Evolutionary conservation across 2,797 vertebrate genomes (phyloP), one percentile per base, ranked within the genome.

Genomic region (Acanthornis magna): DNA sequence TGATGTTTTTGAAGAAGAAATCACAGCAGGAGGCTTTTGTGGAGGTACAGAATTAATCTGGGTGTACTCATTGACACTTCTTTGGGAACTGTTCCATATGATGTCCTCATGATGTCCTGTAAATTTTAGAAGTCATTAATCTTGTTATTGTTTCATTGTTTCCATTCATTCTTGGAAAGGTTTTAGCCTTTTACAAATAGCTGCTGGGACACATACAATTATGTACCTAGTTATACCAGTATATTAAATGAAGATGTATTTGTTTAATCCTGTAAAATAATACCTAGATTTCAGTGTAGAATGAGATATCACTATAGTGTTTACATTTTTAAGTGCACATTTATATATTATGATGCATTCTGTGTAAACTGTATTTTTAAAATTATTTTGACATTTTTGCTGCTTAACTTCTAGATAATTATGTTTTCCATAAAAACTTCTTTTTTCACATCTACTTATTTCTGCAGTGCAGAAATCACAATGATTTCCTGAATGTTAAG

Each of bases 1-100:
- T 16, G 99, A 99, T 96, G 92, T 98, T 96, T 99, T 99, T 98
- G 99, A 99, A 98, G 99, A 99, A 94, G 99, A 99, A 98, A 99
- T 99, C 98, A 99, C 98, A 94, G 98, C 99, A 76, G 99, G 99
- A 92, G 99, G 98, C 97, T 99, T 99, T 97, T 98, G 98, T 98
- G 98, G 98, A 98, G 99, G 99, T 99, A 98, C 98, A 97, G 54
- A 83, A 79, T 72, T 98, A 96, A 71, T 93, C 88, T 93, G 79
- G 83, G 77, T 80, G 32, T 70, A 53, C 66, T 94, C 96, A 94
- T 89, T 94, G 95, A 71, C 91, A 54, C 45, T 48, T 80, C 76
- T 72, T 78, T 42, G 47, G 55, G 79, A 95, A 26, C 20, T 58
- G 38, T 88, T 86, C 68, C 62, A 22, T 22, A 16, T 81, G 66